Conservation (phyloP, 1,140 invertebrate species). For the Forficula auricularia region DNA sequence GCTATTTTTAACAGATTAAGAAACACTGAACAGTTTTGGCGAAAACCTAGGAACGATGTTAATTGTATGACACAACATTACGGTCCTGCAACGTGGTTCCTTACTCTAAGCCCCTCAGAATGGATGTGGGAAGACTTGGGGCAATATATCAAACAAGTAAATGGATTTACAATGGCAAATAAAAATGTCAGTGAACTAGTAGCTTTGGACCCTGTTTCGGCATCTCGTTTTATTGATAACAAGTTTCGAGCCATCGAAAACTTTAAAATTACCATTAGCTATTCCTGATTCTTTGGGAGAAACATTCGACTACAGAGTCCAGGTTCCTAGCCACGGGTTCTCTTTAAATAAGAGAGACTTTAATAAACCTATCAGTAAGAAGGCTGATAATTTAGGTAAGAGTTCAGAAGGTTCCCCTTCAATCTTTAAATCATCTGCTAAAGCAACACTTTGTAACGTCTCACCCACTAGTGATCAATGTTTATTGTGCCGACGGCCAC, state of each 20-base stretch:
- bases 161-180: conserved; percentile 12
- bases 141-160: conserved; percentile 18
- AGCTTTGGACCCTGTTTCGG: conserved; percentile 18
- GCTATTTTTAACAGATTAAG: conserved; percentile 17
- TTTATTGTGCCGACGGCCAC: too few species aligned
- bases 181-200: conserved; percentile 16
- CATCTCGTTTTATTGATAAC: conserved; percentile 19
- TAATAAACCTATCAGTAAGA: too few species aligned
- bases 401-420: too few species aligned
- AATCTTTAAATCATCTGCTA: too few species aligned
- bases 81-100: conserved; percentile 23
- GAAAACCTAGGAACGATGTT: conserved; percentile 15
- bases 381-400: too few species aligned
- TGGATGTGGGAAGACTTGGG: conserved; percentile 21
- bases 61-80: conserved; percentile 20
- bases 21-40: conserved; percentile 19
- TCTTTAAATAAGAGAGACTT: too few species aligned
- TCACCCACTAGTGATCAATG: too few species aligned
- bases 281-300: conserved; percentile 17
- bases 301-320: too few species aligned
- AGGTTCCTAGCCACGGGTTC: too few species aligned
- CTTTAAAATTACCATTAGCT: conserved; percentile 21
- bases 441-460: too few species aligned
- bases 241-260: conserved; percentile 21
- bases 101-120: conserved; percentile 23